Evolutionary conservation across 2,888 invertebrate genomes (phyloP).

Genomic region (Zootermopsis nevadensis): DNA sequence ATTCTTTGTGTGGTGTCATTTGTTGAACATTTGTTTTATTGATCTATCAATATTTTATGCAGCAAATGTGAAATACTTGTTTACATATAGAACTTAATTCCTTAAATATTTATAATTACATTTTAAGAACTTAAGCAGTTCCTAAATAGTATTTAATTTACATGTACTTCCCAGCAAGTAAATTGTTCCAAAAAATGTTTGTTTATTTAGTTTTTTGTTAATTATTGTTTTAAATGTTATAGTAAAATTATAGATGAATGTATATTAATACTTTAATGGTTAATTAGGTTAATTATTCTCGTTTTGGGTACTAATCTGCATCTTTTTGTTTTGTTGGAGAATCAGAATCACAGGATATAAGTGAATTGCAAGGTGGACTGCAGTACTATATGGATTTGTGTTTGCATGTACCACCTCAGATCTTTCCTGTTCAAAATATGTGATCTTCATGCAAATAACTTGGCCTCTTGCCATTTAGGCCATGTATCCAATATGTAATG

Average conservation of each 20-base stretch:
- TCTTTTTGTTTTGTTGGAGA: neutral
- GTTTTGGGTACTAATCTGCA: neutral
- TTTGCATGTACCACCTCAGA: neutral
- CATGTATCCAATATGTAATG: neutral
- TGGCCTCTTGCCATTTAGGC: neutral
- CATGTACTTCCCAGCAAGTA: too few species aligned
- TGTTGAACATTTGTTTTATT: neutral
- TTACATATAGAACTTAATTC: neutral
- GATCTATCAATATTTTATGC: neutral
- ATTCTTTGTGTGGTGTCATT: neutral
- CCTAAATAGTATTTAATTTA: conserved; percentile 1
- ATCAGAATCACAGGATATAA: neutral
- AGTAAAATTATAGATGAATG: neutral
- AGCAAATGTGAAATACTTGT: neutral
- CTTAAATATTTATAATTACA: neutral
- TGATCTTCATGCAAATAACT: neutral
- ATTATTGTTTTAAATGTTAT: neutral
- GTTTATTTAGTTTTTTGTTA: neutral
- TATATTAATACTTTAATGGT: neutral
- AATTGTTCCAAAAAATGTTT: neutral
- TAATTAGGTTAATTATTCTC: neutral
- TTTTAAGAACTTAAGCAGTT: neutral
- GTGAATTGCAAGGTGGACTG: neutral
- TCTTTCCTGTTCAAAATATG: neutral
- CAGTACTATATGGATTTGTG: neutral